Evolutionary conservation across 2,797 vertebrate species (phyloP), one percentile per base, ranked within the genome.

Genomic region (Chromis chromis): DNA sequence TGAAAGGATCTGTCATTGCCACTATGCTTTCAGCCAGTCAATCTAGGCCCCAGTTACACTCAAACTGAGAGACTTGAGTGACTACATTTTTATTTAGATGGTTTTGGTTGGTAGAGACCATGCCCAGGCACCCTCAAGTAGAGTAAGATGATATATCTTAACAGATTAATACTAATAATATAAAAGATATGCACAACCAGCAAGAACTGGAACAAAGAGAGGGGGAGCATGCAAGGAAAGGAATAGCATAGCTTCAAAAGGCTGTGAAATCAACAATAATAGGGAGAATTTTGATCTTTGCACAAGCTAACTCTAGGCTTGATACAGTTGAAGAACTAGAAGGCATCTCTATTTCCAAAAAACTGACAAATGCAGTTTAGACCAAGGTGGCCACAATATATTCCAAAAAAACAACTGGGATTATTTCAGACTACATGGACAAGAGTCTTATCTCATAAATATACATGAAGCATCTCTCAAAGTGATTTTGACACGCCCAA

Each of bases 401-500:
- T 63, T 39, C 40, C 46, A 44, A 39, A 55, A n/a, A 31, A 70
- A 61, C 33, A 64, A 22, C 25, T 25, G 1, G 31, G 44, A 53
- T 72, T 27, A 57, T 63, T 78, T 80, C 36, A 76, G 13, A 62
- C 50, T 61, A 70, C 27, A 48, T 13, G 33, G 61, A 74, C 25
- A 70, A 68, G 21, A 48, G 31, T 12, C 42, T 67, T 17, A 0
- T 56, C 60, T 61, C 62, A 72, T 84, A 79, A 82, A 86, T 80
- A 79, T 52, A 61, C 69, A 82, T 72, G 9, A 79, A 36, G 63
- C 27, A 33, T 4, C 9, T 52, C 58, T 82, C 63, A 65, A 49
- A 63, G 64, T 36, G 17, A 56, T 58, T 59, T 25, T 19, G 69
- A 82, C 81, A 73, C 61, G 46, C 66, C 73, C 70, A 74, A 78